Conservation (phyloP, 2,113 vertebrate genomes). For the Hypanus sabinus region DNA sequence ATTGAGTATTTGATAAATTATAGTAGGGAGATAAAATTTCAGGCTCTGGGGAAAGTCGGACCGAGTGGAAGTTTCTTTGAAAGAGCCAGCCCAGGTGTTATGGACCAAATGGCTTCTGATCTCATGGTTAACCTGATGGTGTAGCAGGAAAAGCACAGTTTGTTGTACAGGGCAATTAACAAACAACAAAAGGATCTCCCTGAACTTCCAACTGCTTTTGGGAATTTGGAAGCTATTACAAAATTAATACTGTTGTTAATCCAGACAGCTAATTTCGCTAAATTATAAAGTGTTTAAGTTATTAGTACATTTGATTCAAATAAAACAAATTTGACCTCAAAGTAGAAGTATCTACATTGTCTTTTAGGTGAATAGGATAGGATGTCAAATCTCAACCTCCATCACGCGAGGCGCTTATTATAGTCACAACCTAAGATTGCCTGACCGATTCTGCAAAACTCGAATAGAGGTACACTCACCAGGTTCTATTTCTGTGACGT, state of each 20-base stretch:
- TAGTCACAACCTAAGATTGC: constrained; percentile 26
- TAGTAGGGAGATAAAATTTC: neutral
- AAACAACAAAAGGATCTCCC: neutral
- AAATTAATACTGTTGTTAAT: neutral
- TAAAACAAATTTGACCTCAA: constrained; percentile 9
- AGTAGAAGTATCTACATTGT: neutral
- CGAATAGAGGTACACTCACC: constrained; percentile 36
- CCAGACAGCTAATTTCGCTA: neutral
- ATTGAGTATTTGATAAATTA: neutral
- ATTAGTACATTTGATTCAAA: constrained; percentile 9
- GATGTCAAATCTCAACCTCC: constrained; percentile 12
- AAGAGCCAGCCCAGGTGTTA: neutral
- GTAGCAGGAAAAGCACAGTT: neutral
- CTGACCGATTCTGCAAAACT: constrained; percentile 34
- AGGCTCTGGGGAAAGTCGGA: neutral
- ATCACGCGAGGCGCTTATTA: neutral
- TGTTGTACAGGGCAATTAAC: neutral
- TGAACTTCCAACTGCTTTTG: neutral
- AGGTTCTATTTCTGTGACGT: constrained; percentile 30
- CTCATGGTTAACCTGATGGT: neutral
- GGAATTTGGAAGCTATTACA: neutral
- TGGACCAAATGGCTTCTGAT: neutral
- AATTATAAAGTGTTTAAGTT: constrained; percentile 14
- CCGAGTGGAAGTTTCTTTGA: neutral
- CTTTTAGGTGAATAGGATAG: constrained; percentile 33